Percentiles rank a stretch among this genome's conserved stretches.
Conservation (phyloP, 1,140 invertebrate species). For the honey bee (Apis mellifera) region Amel_HAv3.1 CM009946.2:4840501-4841000, state of each 20-base stretch:
- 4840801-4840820: background rate
- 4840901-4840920: background rate
- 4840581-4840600: background rate
- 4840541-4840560: background rate
- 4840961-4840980: slow-evolving; percentile 96
- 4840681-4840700: no score
- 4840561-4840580: slow-evolving; percentile 5
- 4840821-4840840: slow-evolving; percentile 28
- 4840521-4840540: slow-evolving; percentile 23
- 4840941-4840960: slow-evolving; percentile 89
- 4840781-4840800: background rate
- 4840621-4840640: background rate
- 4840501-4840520: slow-evolving; percentile 61
- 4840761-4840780: background rate
- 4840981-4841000: slow-evolving; percentile 99
- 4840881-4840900: slow-evolving; percentile 17
- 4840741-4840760: background rate
- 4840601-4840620: background rate
- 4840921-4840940: slow-evolving; percentile 70
- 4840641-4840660: background rate
- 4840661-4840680: background rate
- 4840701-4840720: background rate
- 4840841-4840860: slow-evolving; percentile 50
- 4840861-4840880: slow-evolving; percentile 37
- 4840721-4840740: background rate